These are phyloP conservation scores for Sardina pilchardus DNA, from an alignment of 2,113 vertebrate genomes.

Conservation along the genomic window DNA sequence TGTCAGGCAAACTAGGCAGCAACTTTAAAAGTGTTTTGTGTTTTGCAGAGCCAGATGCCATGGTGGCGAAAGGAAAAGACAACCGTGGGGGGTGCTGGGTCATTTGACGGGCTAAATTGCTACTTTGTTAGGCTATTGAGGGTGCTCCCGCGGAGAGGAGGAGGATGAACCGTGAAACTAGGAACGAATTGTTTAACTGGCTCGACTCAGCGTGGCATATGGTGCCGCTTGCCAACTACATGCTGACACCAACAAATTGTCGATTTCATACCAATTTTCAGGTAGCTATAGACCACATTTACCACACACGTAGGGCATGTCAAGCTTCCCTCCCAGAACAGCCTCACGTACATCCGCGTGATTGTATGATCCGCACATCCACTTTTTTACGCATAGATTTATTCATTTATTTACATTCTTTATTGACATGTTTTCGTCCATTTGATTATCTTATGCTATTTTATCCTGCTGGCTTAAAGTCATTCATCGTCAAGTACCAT, in stretches of 20 bases:
- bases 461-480: background rate
- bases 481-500: background rate
- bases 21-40: background rate
- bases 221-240: constrained; percentile 55
- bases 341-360: background rate
- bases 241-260: constrained; percentile 75
- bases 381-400: background rate
- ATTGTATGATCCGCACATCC: background rate
- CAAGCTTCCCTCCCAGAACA: background rate
- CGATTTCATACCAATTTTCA: constrained; percentile 77
- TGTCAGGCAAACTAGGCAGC: background rate
- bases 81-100: constrained; percentile 59
- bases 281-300: constrained; percentile 39
- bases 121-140: constrained; percentile 71
- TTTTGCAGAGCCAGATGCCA: constrained; percentile 3
- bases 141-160: constrained; percentile 56
- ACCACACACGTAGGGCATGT: constrained; percentile 64
- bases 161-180: constrained; percentile 77
- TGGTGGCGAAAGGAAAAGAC: background rate
- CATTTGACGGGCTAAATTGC: constrained; percentile 67
- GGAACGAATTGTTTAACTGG: constrained; percentile 75
- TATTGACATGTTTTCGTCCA: background rate
- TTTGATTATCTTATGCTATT: background rate
- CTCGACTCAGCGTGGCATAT: constrained; percentile 69
- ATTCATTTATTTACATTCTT: background rate